phyloP scores from a whole-genome alignment of 2,113 vertebrate genomes.

The Stercorarius parasiticus region DNA sequence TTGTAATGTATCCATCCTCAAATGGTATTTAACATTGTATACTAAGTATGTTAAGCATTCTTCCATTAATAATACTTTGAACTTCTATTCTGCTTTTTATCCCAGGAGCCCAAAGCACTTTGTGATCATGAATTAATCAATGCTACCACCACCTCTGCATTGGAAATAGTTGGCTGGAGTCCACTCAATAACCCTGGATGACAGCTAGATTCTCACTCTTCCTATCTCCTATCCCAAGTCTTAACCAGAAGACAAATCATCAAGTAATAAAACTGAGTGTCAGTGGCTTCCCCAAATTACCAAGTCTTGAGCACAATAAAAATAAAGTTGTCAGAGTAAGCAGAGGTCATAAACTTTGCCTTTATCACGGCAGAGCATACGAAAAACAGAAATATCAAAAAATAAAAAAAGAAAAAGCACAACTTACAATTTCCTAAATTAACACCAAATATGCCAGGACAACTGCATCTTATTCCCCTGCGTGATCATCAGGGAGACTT shows the following conservation, averaged over 20 bases:
- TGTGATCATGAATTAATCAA: slow-evolving; percentile 43
- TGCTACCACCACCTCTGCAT: background rate
- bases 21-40: slow-evolving; percentile 18
- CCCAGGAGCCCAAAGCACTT: slow-evolving; percentile 18
- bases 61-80: slow-evolving; percentile 11
- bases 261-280: background rate
- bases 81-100: slow-evolving; percentile 1
- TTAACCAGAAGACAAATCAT: background rate
- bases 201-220: background rate
- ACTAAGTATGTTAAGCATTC: slow-evolving; percentile 1
- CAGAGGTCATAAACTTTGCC: background rate
- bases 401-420: background rate
- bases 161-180: background rate
- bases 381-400: background rate
- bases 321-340: background rate
- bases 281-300: background rate
- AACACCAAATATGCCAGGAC: background rate
- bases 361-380: background rate
- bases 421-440: background rate
- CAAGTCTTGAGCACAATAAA: background rate
- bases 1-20: background rate
- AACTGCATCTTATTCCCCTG: background rate
- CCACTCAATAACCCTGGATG: background rate
- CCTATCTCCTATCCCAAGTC: background rate
- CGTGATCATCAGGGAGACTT: background rate